phyloP scores from a whole-genome alignment of 2,888 invertebrate genomes.

The Meta bourneti region DNA sequence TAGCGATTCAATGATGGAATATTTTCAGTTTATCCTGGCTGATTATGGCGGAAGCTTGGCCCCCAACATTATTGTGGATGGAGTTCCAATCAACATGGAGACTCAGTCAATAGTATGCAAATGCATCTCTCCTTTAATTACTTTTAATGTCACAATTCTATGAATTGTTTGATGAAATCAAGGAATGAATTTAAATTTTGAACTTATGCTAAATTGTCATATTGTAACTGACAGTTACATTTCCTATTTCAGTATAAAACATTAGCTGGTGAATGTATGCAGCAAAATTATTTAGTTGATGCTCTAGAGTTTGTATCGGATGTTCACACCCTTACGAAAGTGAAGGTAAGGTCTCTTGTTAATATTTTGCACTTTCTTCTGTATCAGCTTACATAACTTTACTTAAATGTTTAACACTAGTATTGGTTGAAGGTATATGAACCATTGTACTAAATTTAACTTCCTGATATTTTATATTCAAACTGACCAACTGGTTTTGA shows the following conservation, averaged over 20 bases:
- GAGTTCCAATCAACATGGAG: constrained; percentile 81
- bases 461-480: too few species aligned
- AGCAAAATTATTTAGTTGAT: constrained; percentile 91
- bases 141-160: neutral
- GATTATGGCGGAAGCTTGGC: constrained; percentile 94
- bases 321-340: constrained; percentile 96
- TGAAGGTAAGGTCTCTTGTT: constrained; percentile 87
- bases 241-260: constrained; percentile 83
- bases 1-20: too few species aligned
- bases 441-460: too few species aligned
- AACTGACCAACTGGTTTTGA: too few species aligned
- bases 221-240: neutral
- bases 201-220: neutral
- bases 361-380: neutral
- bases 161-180: neutral
- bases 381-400: neutral
- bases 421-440: too few species aligned
- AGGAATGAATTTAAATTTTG: neutral
- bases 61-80: constrained; percentile 86
- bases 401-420: too few species aligned
- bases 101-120: constrained; percentile 66
- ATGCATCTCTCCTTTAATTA: neutral
- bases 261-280: constrained; percentile 95
- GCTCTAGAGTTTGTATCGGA: constrained; percentile 97
- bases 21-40: constrained; percentile 82